phyloP scores from a whole-genome alignment of 1,140 invertebrate species.

The Vanessa tameamea region DNA sequence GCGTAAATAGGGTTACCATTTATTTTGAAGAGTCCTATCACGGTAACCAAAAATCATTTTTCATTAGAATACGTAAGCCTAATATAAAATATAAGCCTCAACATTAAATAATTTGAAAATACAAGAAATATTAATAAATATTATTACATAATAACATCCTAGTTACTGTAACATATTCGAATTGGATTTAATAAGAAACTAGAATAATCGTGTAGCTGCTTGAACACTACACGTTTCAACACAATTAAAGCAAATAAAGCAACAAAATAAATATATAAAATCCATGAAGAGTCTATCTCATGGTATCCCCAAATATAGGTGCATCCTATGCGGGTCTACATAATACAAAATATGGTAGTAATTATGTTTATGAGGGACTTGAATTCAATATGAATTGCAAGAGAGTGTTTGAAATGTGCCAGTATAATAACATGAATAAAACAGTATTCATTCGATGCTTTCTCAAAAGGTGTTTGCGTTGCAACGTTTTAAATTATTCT shows the following conservation, averaged over 20 bases:
- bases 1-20: constrained; percentile 23
- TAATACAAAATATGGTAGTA: constrained; percentile 42
- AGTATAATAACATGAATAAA: constrained; percentile 23
- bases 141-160: too few relatives aligned
- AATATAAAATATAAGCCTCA: not conserved
- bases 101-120: too few relatives aligned
- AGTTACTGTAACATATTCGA: too few relatives aligned
- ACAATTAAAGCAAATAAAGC: too few relatives aligned
- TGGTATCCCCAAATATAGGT: constrained; percentile 22
- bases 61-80: not conserved
- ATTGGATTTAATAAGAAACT: too few relatives aligned
- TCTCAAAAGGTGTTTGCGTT: constrained; percentile 7
- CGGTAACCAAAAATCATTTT: not conserved
- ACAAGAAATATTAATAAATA: too few relatives aligned
- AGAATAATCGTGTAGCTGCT: too few relatives aligned
- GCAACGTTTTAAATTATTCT: not conserved
- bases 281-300: not conserved
- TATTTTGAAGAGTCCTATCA: not conserved
- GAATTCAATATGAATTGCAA: constrained; percentile 37
- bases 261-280: not conserved
- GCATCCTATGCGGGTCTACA: constrained; percentile 36
- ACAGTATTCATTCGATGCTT: constrained; percentile 8
- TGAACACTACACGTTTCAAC: too few relatives aligned
- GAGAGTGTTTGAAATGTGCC: constrained; percentile 18
- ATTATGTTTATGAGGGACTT: constrained; percentile 36